Evolutionary conservation across 2,113 vertebrate species (phyloP), one percentile per base, ranked within the genome.

Genomic region (Xiphophorus maculatus): DNA sequence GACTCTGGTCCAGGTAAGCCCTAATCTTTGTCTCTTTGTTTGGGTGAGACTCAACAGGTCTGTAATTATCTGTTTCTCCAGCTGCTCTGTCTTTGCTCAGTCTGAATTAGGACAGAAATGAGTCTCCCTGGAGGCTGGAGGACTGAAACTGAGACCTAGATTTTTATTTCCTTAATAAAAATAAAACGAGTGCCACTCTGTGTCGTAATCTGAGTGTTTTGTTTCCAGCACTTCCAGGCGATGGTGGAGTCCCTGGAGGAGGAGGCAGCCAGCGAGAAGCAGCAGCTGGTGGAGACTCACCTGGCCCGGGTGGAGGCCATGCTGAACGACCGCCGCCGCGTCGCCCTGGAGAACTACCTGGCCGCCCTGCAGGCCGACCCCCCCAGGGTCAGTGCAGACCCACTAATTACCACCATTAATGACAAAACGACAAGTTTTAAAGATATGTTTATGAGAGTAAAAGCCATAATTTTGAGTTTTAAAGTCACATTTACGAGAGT

Each of bases 211-310:
- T 69, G 63, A 1, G 73, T 30, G 8, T 68, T 81, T 64, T 73
- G 62, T 72, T 73, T 69, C 1, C 63, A 99, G 97, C 97, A 98
- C 90, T 99, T 98, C 94, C 97, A 98, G 87, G 95, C 96, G 0
- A 97, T 97, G 95, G 96, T 98, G 69, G 97, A 98, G 88, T 97
- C 97, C 11, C 94, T 99, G 70, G 98, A 99, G 92, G 97, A 99
- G 77, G 97, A 99, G 84, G 97, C 97, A 27, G 98, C 98, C 5
- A 97, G 97, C 0, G 97, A 99, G 93, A 98, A 99, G 90, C 97
- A 99, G 92, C 97, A 99, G 94, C 95, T 99, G 48, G 97, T 99
- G 81, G 98, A 98, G 84, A 99, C 98, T 48, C 98, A 99, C 91
- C 92, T 99, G 68, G 98, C 97, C 29, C 96, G 97, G 0, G 98